phyloP scores from a whole-genome alignment of 2,888 invertebrate genomes.

The Cecidostiba fungosa region DNA sequence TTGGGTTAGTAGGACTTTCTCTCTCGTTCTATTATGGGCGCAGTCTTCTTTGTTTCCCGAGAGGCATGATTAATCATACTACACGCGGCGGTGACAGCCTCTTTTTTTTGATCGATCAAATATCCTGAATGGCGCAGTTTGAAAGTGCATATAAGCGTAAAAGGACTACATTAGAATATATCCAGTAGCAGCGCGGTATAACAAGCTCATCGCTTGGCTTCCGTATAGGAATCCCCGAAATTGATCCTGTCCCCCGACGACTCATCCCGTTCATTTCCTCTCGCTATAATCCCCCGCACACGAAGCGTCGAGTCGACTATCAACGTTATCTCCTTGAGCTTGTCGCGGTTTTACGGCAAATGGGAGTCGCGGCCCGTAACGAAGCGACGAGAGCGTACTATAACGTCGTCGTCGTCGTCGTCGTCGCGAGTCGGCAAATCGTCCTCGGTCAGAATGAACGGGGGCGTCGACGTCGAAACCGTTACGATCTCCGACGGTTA shows the following conservation, averaged over 20 bases:
- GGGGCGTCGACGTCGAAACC: conserved; percentile 35
- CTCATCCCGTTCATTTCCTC: not conserved
- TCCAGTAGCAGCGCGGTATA: not conserved
- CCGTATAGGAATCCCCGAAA: conserved; percentile 38
- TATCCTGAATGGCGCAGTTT: too few species aligned
- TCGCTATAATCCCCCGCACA: not conserved
- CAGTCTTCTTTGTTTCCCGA: too few species aligned
- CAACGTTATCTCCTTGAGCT: conserved; percentile 49
- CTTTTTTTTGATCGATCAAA: too few species aligned
- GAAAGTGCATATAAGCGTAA: too few species aligned
- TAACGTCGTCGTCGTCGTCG: conserved; percentile 42
- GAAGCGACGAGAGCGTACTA: conserved; percentile 34
- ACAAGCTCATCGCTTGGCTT: not conserved
- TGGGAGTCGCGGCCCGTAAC: conserved; percentile 48
- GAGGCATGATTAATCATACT: not conserved
- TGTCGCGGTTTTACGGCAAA: conserved; percentile 58
- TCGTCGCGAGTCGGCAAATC: conserved; percentile 41
- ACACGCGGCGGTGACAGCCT: too few species aligned
- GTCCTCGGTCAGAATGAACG: conserved; percentile 39
- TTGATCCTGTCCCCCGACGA: conserved; percentile 1
- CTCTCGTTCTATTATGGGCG: too few species aligned
- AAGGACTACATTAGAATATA: too few species aligned
- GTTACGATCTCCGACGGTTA: conserved; percentile 36
- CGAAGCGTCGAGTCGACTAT: conserved; percentile 5
- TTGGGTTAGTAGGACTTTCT: conserved; percentile 11